These are phyloP conservation scores for Intellagama lesueurii DNA, from an alignment of 2,797 vertebrate genomes.

Conservation along the genomic window DNA sequence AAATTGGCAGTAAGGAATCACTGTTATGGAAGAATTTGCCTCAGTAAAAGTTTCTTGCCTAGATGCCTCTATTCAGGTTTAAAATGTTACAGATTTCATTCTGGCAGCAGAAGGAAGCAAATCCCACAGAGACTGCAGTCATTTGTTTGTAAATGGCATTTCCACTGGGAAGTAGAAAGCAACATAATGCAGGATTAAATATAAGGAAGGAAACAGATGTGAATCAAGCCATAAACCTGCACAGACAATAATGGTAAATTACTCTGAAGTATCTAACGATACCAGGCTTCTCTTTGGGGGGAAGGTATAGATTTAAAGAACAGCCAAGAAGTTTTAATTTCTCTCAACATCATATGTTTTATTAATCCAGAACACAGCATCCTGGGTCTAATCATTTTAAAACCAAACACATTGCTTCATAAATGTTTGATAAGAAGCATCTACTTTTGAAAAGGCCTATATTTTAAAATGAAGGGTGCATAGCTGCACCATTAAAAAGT, in stretches of 20 bases:
- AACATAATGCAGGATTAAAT: slow-evolving; percentile 47
- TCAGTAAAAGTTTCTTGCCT: neutral
- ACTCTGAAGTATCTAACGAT: slow-evolving; percentile 1
- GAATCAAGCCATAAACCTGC: slow-evolving; percentile 21
- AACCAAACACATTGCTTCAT: slow-evolving; percentile 32
- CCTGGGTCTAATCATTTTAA: slow-evolving; percentile 31
- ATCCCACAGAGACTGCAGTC: slow-evolving; percentile 18
- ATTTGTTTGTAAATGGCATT: slow-evolving; percentile 41
- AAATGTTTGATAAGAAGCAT: slow-evolving; percentile 8
- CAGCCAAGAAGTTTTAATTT: slow-evolving; percentile 24
- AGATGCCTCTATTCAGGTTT: neutral
- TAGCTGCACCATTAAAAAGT: slow-evolving; percentile 9
- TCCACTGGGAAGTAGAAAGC: slow-evolving; percentile 18
- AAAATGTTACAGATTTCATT: slow-evolving; percentile 19
- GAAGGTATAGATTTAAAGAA: slow-evolving; percentile 7
- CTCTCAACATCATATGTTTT: slow-evolving; percentile 30
- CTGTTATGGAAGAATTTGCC: neutral
- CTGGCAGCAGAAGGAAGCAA: slow-evolving; percentile 36
- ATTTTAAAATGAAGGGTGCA: slow-evolving; percentile 29
- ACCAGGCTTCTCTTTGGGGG: slow-evolving; percentile 16
- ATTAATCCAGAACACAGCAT: slow-evolving; percentile 37
- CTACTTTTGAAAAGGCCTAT: slow-evolving; percentile 1
- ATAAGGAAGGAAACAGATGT: slow-evolving; percentile 41
- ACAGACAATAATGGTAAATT: slow-evolving; percentile 25
- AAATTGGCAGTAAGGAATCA: neutral